phyloP scores from a whole-genome alignment of 2,888 invertebrate species.

The Gonocerus acuteangulatus region DNA sequence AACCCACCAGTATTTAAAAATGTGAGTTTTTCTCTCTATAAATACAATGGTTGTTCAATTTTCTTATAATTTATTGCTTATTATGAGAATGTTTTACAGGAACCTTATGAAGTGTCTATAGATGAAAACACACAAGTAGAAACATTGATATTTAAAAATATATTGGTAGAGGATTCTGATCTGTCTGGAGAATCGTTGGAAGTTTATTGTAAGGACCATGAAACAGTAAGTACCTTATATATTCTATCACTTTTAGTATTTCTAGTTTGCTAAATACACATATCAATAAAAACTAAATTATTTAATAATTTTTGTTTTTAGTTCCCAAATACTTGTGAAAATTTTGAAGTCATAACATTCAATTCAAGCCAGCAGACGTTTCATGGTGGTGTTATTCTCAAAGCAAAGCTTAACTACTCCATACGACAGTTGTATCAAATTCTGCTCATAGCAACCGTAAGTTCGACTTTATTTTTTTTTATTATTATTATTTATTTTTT shows the following conservation, averaged over 20 bases:
- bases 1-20: constrained; percentile 72
- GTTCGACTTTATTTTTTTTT: constrained; percentile 40
- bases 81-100: constrained; percentile 48
- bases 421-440: constrained; percentile 70
- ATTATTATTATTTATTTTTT: too few relatives aligned
- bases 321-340: constrained; percentile 63
- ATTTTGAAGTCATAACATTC: constrained; percentile 57
- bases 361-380: constrained; percentile 51
- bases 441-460: constrained; percentile 66
- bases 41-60: too few relatives aligned
- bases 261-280: constrained; percentile 6
- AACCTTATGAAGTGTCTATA: constrained; percentile 71
- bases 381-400: constrained; percentile 64
- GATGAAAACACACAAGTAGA: constrained; percentile 68
- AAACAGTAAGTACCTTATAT: constrained; percentile 43
- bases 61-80: too few relatives aligned
- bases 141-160: constrained; percentile 61
- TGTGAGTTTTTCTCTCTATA: constrained; percentile 48
- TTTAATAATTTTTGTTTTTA: constrained; percentile 42
- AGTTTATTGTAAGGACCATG: constrained; percentile 55
- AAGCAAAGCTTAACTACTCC: constrained; percentile 65
- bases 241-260: background rate
- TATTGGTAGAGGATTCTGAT: constrained; percentile 71
- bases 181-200: constrained; percentile 72
- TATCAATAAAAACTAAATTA: constrained; percentile 43